Evolutionary conservation across 2,113 vertebrate species (phyloP).

Genomic region (Cyanoramphus novaezelandiae): DNA sequence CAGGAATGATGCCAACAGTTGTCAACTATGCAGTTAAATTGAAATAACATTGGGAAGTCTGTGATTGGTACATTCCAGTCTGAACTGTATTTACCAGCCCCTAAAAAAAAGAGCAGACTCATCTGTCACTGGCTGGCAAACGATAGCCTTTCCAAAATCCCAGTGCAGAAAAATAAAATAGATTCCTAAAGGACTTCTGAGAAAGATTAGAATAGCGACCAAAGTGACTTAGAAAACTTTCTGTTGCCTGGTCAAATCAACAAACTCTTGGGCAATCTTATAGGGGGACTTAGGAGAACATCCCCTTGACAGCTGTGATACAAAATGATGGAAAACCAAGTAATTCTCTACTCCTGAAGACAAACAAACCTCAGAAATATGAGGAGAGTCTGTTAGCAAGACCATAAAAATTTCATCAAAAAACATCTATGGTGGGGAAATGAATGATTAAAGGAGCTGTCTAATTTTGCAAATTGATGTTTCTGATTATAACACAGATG

Average conservation of each 20-base stretch:
- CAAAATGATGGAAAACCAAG: not conserved
- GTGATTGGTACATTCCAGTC: not conserved
- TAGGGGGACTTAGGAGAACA: not conserved
- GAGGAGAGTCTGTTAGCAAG: not conserved
- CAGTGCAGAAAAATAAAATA: not conserved
- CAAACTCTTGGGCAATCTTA: not conserved
- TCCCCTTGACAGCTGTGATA: not conserved
- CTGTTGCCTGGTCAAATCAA: not conserved
- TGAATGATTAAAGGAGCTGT: not conserved
- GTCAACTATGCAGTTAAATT: not conserved
- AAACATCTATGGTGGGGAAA: not conserved
- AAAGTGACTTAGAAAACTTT: not conserved
- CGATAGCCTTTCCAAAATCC: not conserved
- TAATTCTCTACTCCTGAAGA: not conserved
- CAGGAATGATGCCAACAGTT: not conserved
- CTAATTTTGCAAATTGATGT: not conserved
- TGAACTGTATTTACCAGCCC: not conserved
- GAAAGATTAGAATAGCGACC: not conserved
- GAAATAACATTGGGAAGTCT: not conserved
- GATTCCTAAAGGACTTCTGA: not conserved
- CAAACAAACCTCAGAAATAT: not conserved
- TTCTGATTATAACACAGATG: not conserved
- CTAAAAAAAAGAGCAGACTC: not conserved
- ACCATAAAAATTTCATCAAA: not conserved
- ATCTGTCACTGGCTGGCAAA: not conserved